Evolutionary conservation across 2,797 vertebrate species (phyloP).

Genomic region (Denticeps clupeoides): DNA sequence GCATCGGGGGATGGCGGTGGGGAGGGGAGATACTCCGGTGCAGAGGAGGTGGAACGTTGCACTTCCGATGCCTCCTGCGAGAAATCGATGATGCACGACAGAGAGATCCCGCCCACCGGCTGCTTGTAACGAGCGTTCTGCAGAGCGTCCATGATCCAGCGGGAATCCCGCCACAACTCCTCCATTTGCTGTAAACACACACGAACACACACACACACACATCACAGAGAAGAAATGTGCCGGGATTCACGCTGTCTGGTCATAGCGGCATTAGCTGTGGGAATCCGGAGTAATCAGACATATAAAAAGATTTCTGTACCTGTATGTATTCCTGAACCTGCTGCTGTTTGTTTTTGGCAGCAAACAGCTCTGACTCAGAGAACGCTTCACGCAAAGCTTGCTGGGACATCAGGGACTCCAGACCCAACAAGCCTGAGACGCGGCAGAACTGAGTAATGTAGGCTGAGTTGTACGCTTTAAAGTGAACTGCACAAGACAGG

Average conservation of each 20-base stretch:
- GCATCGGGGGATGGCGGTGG: conserved; percentile 69
- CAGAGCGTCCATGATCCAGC: conserved; percentile 84
- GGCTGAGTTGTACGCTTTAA: conserved; percentile 68
- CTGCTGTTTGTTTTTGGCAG: conserved; percentile 77
- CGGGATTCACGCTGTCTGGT: too few species aligned
- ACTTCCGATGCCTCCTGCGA: conserved; percentile 55
- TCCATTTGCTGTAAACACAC: conserved; percentile 72
- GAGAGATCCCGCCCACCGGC: conserved; percentile 65
- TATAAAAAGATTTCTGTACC: conserved; percentile 54
- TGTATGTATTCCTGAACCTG: conserved; percentile 79
- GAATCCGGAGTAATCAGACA: too few species aligned
- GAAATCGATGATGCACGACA: conserved; percentile 69
- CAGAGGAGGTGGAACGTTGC: conserved; percentile 59
- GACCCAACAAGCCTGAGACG: conserved; percentile 73
- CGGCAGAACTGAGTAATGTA: conserved; percentile 83
- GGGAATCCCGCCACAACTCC: conserved; percentile 81
- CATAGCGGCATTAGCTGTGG: too few species aligned
- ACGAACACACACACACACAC: background rate
- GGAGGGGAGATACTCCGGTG: conserved; percentile 72
- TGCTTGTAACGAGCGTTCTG: conserved; percentile 86
- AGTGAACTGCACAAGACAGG: conserved; percentile 64
- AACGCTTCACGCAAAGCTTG: conserved; percentile 82
- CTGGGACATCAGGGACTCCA: conserved; percentile 82
- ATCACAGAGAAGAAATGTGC: background rate
- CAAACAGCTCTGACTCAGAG: conserved; percentile 69